These are phyloP conservation scores for Hydropotes inermis DNA, from an alignment of 2,113 vertebrate genomes.

Conservation along the genomic window DNA sequence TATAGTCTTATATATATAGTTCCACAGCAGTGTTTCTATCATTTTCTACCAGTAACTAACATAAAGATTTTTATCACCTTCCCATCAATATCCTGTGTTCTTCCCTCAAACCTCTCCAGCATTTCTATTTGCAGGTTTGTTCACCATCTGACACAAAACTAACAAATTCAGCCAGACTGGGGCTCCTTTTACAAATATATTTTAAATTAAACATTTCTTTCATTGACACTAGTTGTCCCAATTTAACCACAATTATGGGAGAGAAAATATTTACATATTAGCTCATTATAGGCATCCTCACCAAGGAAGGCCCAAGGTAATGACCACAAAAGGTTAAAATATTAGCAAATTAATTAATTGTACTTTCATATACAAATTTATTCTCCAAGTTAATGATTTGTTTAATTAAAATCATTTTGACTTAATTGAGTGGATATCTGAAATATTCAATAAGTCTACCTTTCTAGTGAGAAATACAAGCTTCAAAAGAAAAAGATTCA, in stretches of 20 bases:
- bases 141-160: neutral
- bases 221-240: neutral
- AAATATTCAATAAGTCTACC: neutral
- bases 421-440: conserved; percentile 1
- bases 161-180: neutral
- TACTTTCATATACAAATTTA: conserved; percentile 18
- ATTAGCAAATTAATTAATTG: conserved; percentile 5
- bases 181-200: neutral
- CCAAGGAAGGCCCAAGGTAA: neutral
- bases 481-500: neutral
- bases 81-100: neutral
- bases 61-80: neutral
- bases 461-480: neutral
- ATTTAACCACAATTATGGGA: conserved; percentile 14
- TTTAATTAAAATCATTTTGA: conserved; percentile 45
- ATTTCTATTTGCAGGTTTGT: neutral
- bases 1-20: neutral
- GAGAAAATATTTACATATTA: conserved; percentile 3
- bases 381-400: conserved; percentile 41
- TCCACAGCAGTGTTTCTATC: neutral
- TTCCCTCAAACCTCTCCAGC: neutral
- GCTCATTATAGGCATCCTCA: neutral
- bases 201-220: neutral
- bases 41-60: neutral
- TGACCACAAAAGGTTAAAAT: conserved; percentile 30